Evolutionary conservation across 2,888 invertebrate species (phyloP).

Genomic region (Apamea sordens): DNA sequence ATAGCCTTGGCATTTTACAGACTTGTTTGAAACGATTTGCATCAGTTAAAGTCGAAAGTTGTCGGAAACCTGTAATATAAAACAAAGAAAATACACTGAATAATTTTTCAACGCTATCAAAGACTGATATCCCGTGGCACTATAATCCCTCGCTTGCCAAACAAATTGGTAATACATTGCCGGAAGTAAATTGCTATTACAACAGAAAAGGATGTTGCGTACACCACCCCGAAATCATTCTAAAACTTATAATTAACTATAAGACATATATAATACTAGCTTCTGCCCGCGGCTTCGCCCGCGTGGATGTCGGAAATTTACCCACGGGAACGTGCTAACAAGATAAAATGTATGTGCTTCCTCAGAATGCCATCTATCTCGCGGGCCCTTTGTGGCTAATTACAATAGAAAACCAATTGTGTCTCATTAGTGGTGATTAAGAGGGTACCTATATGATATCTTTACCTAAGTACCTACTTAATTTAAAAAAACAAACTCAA

Average conservation of each 20-base stretch:
- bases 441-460: too few species aligned
- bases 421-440: too few species aligned
- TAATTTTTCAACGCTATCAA: not conserved
- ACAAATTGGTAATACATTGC: not conserved
- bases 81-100: not conserved
- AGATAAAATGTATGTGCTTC: too few species aligned
- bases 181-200: not conserved
- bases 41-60: not conserved
- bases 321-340: too few species aligned
- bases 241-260: conserved; percentile 2
- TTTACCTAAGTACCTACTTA: too few species aligned
- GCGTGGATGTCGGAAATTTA: too few species aligned
- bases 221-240: not conserved
- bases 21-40: conserved; percentile 12
- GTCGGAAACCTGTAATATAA: conserved; percentile 3
- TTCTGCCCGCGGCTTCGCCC: too few species aligned
- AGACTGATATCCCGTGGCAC: not conserved
- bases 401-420: too few species aligned
- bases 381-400: too few species aligned
- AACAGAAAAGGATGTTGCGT: not conserved
- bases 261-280: not conserved
- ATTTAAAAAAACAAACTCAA: too few species aligned
- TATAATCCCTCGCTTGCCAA: not conserved
- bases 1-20: not conserved
- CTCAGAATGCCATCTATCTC: too few species aligned